Evolutionary conservation across 2,113 vertebrate species (phyloP), one percentile per base, ranked within the genome.

Genomic region (Octodon degus): DNA sequence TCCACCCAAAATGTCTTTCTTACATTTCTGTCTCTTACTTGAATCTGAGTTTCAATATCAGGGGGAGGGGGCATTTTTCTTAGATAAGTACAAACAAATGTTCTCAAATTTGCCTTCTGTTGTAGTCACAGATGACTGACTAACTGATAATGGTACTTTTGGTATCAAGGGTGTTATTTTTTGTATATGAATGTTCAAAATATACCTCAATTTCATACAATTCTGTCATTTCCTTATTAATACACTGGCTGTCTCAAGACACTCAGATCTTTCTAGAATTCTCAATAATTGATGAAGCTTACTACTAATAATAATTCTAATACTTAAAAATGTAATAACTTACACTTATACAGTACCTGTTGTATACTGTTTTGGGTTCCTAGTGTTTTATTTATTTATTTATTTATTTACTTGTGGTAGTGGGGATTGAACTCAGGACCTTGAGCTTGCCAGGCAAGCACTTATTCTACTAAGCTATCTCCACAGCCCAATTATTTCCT

Each of bases 221-320:
- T 32, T 40, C 58, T 79, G 30, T 85, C 40, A 25, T 63, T 87
- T 95, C n/a, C 76, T 91, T 86, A 67, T 81, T 91, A 91, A 91
- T 83, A 5, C 84, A 63, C 30, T 80, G 63, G 22, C 25, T 83
- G 8, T 19, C 7, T 86, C 74, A 80, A 72, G 7, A 83, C 9
- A 40, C 16, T 34, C 37, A 14, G 19, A 14, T 10, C 47, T 89
- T 67, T 25, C n/a, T 76, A 65, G 70, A 94, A 76, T 68, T 76
- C 40, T 85, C 14, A 92, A 37, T 60, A 40, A 11, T 7, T 70
- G 11, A 65, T 94, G 30, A 89, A 82, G 13, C 24, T 96, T 89
- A 93, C 58, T 77, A 70, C 62, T 63, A 72, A 13, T 19, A 86
- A 72, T 72, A 86, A 83, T 63, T 67, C 58, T 22, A 68, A 76